Conservation (phyloP, 2,888 invertebrate genomes). For the Melieria omissa region DNA sequence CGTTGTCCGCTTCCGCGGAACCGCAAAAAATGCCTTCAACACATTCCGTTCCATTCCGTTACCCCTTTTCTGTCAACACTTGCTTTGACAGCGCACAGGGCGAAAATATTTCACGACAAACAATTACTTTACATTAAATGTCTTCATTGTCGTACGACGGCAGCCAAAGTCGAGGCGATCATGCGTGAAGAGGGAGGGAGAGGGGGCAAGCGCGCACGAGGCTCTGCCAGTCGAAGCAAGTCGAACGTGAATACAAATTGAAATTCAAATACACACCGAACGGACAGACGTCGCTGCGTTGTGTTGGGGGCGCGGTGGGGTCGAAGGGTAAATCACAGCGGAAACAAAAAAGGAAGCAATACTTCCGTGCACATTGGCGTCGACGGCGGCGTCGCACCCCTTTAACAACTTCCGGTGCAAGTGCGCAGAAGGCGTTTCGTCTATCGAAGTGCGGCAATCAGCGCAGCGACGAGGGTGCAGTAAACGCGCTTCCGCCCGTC, state of each 20-base stretch:
- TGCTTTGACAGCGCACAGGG: not conserved
- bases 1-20: not conserved
- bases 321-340: too few species aligned
- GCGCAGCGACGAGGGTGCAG: not conserved
- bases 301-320: too few species aligned
- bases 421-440: too few species aligned
- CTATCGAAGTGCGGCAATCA: too few species aligned
- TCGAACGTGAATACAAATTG: too few species aligned
- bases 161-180: not conserved
- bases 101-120: not conserved
- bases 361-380: too few species aligned
- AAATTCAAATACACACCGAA: too few species aligned
- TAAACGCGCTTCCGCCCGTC: not conserved
- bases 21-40: conserved; percentile 1
- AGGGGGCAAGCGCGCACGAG: too few species aligned
- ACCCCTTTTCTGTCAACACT: not conserved
- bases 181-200: too few species aligned
- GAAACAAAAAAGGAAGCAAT: too few species aligned
- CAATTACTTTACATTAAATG: conserved; percentile 6
- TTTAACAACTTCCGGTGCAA: not conserved
- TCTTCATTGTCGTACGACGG: not conserved
- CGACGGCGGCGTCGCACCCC: not conserved
- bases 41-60: not conserved
- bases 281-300: too few species aligned
- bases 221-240: too few species aligned